Percentiles rank a stretch among this genome's conserved stretches.
phyloP scores from a whole-genome alignment of 1,140 invertebrate genomes.

The Macrobrachium rosenbergii region DNA sequence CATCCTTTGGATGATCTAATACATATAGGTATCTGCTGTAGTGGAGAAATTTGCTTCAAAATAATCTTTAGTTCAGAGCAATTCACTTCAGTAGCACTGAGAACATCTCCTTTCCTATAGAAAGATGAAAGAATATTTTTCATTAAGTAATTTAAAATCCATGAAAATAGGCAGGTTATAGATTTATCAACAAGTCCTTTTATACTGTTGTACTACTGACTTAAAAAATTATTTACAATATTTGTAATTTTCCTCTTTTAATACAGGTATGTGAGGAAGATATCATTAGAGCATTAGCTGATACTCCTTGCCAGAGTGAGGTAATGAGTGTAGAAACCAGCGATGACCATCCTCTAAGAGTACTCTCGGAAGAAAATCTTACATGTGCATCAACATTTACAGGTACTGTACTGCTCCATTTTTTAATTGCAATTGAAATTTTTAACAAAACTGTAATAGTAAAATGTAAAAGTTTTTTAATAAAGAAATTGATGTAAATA shows the following conservation, averaged over 20 bases:
- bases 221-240: background rate
- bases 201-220: no score
- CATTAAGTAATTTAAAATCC: no score
- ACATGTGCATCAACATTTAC: constrained; percentile 90
- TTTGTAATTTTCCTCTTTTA: background rate
- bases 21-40: no score
- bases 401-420: constrained; percentile 69
- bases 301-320: constrained; percentile 51
- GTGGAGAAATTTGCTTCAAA: no score
- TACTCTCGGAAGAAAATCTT: constrained; percentile 90
- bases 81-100: no score
- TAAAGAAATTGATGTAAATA: no score
- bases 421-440: background rate
- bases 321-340: constrained; percentile 66
- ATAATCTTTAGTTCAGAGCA: no score
- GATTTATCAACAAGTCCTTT: no score
- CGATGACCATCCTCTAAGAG: constrained; percentile 84
- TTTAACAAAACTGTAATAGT: background rate
- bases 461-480: background rate
- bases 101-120: no score
- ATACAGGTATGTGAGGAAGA: constrained; percentile 64
- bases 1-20: no score
- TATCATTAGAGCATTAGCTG: constrained; percentile 54
- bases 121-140: no score
- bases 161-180: no score